Percentiles rank a stretch among this genome's conserved stretches.
Evolutionary conservation across 1,140 invertebrate genomes (phyloP).

Genomic region (Diabrotica virgifera): DNA sequence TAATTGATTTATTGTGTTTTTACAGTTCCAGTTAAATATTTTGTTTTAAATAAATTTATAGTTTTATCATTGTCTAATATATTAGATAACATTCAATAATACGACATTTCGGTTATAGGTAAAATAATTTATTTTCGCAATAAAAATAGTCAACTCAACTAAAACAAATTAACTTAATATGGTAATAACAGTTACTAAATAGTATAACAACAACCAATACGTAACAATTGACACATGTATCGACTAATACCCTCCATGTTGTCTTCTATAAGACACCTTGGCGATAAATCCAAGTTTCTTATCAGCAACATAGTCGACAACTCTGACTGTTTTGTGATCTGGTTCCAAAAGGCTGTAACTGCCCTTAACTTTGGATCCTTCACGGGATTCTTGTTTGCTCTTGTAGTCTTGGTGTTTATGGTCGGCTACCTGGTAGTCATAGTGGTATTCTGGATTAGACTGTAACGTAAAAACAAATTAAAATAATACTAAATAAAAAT

Average conservation of each 20-base stretch:
- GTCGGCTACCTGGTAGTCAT: slow-evolving; percentile 38
- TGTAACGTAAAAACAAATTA: slow-evolving; percentile 14
- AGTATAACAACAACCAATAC: slow-evolving; percentile 9
- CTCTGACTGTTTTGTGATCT: slow-evolving; percentile 46
- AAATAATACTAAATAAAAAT: too few species aligned
- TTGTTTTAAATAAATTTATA: too few species aligned
- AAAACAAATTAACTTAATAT: slow-evolving; percentile 13
- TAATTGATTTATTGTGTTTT: too few species aligned
- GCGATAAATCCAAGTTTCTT: slow-evolving; percentile 63
- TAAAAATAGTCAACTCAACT: slow-evolving; percentile 31
- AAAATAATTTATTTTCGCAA: slow-evolving; percentile 31
- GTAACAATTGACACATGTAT: slow-evolving; percentile 1
- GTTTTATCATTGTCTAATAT: too few species aligned
- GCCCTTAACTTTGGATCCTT: slow-evolving; percentile 48
- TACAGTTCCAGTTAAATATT: too few species aligned
- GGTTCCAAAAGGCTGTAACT: slow-evolving; percentile 49
- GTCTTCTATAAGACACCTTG: slow-evolving; percentile 49
- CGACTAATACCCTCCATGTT: slow-evolving; percentile 21
- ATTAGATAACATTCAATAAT: too few species aligned
- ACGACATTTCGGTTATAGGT: too few species aligned
- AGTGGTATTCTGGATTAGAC: slow-evolving; percentile 39
- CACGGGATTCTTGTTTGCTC: slow-evolving; percentile 36
- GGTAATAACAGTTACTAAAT: slow-evolving; percentile 15
- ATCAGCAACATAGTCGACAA: slow-evolving; percentile 50
- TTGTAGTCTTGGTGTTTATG: slow-evolving; percentile 38